Base-by-base conservation (phyloP, 2,113 vertebrate species). In the Sapayoa aenigma region DNA sequence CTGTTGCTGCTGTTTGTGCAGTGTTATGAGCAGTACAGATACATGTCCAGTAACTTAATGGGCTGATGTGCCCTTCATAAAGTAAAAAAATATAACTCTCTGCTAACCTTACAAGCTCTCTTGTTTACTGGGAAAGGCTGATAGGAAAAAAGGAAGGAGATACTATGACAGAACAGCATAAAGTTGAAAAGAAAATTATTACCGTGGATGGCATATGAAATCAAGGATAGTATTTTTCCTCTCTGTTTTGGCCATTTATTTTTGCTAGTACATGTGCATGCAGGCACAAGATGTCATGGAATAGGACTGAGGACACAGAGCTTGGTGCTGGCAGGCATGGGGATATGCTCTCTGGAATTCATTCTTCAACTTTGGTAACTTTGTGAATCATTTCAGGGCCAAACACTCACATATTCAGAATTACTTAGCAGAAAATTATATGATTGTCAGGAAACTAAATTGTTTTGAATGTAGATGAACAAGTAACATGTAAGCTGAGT, bases 101-200 rank as follows among this genome's bases (percentile, higher is more conserved):
- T 81, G 56, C 72, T 86, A 90, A 84, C 23, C 65, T 91, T 65
- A 42, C 68, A 90, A 87, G 50, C 9, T 67, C n/a, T 69, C 35
- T 60, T 84, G 58, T 93, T 94, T 86, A 37, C 25, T 74, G 60
- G 66, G 56, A 82, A 75, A 89, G 23, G 35, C 85, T 79, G 46
- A 28, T 39, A 52, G 24, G 42, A 58, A 74, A 85, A 90, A 90
- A 76, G 49, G 47, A 91, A 93, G 67, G 69, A 75, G 46, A 66
- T 58, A 60, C 17, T 41, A 69, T 90, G 63, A 91, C 95, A 93
- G 49, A 94, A 87, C 50, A 93, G 63, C 67, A 83, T 49, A 63
- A 30, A 50, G 55, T 82, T 90, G 49, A 96, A 96, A 89, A 90
- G 76, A 94, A 93, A 97, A 96, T 94, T 93, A 97, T 96, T 97